Evolutionary conservation across 2,797 vertebrate species (phyloP).

Genomic region (Sorex maritimensis): DNA sequence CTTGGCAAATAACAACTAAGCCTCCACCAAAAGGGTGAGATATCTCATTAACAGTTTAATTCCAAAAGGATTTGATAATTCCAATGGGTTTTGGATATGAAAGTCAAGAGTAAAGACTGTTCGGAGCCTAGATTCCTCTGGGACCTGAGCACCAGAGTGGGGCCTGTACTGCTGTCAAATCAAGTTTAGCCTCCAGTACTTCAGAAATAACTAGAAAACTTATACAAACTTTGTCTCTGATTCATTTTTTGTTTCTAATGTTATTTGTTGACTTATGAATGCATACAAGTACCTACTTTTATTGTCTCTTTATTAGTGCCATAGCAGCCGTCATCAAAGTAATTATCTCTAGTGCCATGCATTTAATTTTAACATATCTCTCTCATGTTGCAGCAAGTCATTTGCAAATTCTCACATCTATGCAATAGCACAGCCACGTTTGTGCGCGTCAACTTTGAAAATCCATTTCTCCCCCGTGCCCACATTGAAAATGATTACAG

Average conservation of each 20-base stretch:
- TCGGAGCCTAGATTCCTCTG: not conserved
- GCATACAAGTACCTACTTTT: constrained; percentile 41
- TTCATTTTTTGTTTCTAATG: not conserved
- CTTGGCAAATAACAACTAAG: not conserved
- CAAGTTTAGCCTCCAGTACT: not conserved
- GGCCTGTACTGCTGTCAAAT: not conserved
- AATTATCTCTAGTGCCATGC: constrained; percentile 57
- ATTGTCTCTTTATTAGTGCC: constrained; percentile 54
- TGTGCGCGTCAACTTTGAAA: constrained; percentile 82
- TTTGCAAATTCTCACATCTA: constrained; percentile 76
- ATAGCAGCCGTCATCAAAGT: constrained; percentile 30
- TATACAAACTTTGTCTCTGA: not conserved
- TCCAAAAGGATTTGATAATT: not conserved
- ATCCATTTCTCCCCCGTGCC: constrained; percentile 85
- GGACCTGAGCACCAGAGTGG: not conserved
- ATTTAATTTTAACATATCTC: constrained; percentile 62
- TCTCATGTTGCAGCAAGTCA: constrained; percentile 81
- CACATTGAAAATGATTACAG: constrained; percentile 85
- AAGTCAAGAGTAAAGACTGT: not conserved
- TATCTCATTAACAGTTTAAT: constrained; percentile 54
- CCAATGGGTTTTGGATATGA: not conserved
- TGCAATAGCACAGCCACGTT: constrained; percentile 31
- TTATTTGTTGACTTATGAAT: constrained; percentile 2
- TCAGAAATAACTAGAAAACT: not conserved
- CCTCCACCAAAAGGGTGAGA: not conserved